Conservation (phyloP, 2,113 vertebrate genomes). For the Clarias magur region DNA sequence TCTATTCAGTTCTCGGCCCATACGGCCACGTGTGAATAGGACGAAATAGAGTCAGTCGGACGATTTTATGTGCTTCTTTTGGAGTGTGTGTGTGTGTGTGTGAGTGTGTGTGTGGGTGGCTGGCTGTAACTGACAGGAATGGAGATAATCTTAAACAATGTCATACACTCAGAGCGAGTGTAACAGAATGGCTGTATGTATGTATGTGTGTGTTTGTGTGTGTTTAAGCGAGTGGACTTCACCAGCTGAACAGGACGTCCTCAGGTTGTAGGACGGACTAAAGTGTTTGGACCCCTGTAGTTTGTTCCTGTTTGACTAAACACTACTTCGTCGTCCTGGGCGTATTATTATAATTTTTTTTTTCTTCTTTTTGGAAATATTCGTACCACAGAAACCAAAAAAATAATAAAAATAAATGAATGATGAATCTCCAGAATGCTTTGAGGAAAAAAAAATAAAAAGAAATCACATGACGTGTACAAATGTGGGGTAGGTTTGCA, state of each 20-base stretch:
- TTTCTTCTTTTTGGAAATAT: background rate
- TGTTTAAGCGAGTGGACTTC: slow-evolving; percentile 78
- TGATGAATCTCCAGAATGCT: background rate
- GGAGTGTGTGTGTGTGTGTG: slow-evolving; percentile 64
- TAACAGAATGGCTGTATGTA: slow-evolving; percentile 2
- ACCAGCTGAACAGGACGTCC: slow-evolving; percentile 67
- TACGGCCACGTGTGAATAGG: slow-evolving; percentile 80
- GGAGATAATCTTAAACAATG: slow-evolving; percentile 31
- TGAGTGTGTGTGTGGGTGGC: slow-evolving; percentile 18
- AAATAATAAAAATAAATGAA: background rate
- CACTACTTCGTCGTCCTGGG: slow-evolving; percentile 21
- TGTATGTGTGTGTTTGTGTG: slow-evolving; percentile 72
- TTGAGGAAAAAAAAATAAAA: background rate
- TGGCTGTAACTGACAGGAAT: slow-evolving; percentile 22
- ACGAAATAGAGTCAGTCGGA: slow-evolving; percentile 88
- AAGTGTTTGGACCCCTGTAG: slow-evolving; percentile 7
- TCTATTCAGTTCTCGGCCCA: slow-evolving; percentile 92
- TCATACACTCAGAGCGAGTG: slow-evolving; percentile 60
- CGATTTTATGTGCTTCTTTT: slow-evolving; percentile 93
- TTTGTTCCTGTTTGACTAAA: slow-evolving; percentile 35
- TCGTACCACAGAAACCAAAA: background rate
- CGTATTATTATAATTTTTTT: background rate
- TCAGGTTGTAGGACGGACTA: background rate
- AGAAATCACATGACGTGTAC: background rate
- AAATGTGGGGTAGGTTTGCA: slow-evolving; percentile 61